Percentiles rank a stretch among this genome's conserved stretches.
Evolutionary conservation across 2,888 invertebrate species (phyloP).

Genomic region (Eudemis profundana): DNA sequence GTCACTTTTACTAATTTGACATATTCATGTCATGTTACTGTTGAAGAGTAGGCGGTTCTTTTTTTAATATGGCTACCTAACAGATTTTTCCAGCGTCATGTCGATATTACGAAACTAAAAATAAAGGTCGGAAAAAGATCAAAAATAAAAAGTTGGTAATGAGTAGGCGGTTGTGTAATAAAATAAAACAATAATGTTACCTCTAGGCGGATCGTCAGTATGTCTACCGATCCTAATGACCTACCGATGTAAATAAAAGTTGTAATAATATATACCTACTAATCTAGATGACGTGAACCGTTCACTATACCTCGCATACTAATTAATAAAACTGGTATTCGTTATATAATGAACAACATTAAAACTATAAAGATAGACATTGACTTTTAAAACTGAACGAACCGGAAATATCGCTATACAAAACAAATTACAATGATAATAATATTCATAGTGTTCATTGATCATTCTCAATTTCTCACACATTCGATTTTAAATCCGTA

Average conservation of each 20-base stretch:
- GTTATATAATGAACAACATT: conserved; percentile 18
- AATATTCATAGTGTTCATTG: conserved; percentile 32
- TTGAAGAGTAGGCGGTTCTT: too few relatives aligned
- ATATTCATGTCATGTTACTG: too few relatives aligned
- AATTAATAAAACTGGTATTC: conserved; percentile 13
- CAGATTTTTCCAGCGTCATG: too few relatives aligned
- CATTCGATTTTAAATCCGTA: not conserved
- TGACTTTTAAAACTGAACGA: conserved; percentile 12
- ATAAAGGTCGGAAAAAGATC: too few relatives aligned
- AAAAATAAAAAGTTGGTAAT: too few relatives aligned
- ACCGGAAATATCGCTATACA: conserved; percentile 27
- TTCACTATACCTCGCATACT: conserved; percentile 1
- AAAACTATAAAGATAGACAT: conserved; percentile 3
- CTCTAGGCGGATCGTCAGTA: not conserved
- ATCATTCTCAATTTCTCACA: conserved; percentile 27
- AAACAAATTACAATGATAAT: conserved; percentile 15
- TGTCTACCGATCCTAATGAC: not conserved
- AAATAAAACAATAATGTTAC: not conserved
- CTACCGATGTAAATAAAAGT: not conserved
- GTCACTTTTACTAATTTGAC: conserved; percentile 2
- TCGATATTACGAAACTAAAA: too few relatives aligned
- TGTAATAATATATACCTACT: not conserved
- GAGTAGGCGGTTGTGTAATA: too few relatives aligned
- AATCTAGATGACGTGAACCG: conserved; percentile 10
- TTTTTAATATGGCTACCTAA: too few relatives aligned